phyloP scores from a whole-genome alignment of 2,888 invertebrate species.

The Drosophila lacicola region DNA sequence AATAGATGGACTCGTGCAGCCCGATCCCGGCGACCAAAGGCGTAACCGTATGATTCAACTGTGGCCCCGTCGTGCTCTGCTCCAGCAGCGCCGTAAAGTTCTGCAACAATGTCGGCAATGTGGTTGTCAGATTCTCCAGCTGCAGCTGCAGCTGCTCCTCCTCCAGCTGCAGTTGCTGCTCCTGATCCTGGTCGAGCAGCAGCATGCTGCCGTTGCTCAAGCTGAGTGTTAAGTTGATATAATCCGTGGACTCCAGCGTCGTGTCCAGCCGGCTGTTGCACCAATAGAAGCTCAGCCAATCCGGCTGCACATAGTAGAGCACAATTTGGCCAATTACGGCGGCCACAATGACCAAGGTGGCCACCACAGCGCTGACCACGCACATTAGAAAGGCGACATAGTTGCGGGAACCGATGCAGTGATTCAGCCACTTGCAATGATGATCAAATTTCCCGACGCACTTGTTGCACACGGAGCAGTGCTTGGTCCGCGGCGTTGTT shows the following conservation, averaged over 20 bases:
- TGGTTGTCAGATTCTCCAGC: constrained; percentile 36
- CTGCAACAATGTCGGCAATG: constrained; percentile 61
- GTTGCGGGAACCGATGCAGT: constrained; percentile 96
- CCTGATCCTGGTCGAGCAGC: constrained; percentile 53
- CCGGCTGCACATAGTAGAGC: constrained; percentile 87
- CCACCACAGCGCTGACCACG: constrained; percentile 91
- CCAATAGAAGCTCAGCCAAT: constrained; percentile 86
- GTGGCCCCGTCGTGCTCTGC: constrained; percentile 21
- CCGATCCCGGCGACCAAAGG: constrained; percentile 80
- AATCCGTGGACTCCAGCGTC: constrained; percentile 47
- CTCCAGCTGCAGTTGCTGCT: constrained; percentile 32
- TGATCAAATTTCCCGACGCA: constrained; percentile 98
- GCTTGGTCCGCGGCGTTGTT: constrained; percentile 92
- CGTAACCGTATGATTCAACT: constrained; percentile 39
- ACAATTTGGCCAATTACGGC: constrained; percentile 90
- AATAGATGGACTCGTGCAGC: constrained; percentile 87
- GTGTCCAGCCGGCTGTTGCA: constrained; percentile 26
- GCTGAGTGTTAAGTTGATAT: constrained; percentile 68
- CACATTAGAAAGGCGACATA: constrained; percentile 94
- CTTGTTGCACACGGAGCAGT: constrained; percentile 98
- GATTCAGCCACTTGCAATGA: constrained; percentile 99
- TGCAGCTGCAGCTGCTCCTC: constrained; percentile 15
- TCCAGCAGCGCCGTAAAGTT: constrained; percentile 68
- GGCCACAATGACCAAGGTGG: constrained; percentile 89
- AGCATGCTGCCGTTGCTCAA: constrained; percentile 61